Percentiles rank a stretch among this genome's conserved stretches.
These are phyloP conservation scores for Gymnopithys bicolor DNA, from an alignment of 2,797 vertebrate genomes.

Conservation along the genomic window DNA sequence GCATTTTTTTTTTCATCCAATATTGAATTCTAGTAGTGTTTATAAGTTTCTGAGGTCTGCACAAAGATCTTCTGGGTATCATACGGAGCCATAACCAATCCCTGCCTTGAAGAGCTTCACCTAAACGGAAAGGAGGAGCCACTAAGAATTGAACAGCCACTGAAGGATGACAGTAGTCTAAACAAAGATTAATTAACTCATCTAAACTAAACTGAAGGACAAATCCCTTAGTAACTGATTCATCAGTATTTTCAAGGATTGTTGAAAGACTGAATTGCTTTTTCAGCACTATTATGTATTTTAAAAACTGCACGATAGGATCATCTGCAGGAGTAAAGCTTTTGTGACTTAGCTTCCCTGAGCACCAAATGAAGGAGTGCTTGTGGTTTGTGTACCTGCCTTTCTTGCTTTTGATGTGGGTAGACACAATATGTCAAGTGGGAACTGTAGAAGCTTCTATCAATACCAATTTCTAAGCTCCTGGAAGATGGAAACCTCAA, in stretches of 20 bases:
- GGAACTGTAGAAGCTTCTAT: neutral
- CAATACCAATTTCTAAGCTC: neutral
- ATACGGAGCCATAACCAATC: neutral
- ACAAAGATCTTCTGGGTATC: neutral
- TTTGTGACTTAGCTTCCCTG: neutral
- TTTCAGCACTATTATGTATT: neutral
- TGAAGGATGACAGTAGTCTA: neutral
- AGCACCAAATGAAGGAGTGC: neutral
- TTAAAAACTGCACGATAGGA: neutral
- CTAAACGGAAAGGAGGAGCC: neutral
- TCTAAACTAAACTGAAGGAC: neutral
- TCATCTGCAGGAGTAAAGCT: neutral
- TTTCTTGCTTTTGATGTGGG: neutral
- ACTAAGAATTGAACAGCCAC: neutral
- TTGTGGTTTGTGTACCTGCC: neutral
- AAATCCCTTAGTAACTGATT: neutral
- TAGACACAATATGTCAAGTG: accelerated
- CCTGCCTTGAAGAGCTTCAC: neutral
- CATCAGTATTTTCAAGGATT: neutral
- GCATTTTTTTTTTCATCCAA: neutral
- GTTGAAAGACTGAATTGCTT: neutral
- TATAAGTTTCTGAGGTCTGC: neutral
- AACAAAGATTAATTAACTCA: neutral
- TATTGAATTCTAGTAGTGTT: neutral
- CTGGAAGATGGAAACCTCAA: neutral